Evolutionary conservation across 2,113 vertebrate species (phyloP).

Genomic region (Aspidoscelis tigris): DNA sequence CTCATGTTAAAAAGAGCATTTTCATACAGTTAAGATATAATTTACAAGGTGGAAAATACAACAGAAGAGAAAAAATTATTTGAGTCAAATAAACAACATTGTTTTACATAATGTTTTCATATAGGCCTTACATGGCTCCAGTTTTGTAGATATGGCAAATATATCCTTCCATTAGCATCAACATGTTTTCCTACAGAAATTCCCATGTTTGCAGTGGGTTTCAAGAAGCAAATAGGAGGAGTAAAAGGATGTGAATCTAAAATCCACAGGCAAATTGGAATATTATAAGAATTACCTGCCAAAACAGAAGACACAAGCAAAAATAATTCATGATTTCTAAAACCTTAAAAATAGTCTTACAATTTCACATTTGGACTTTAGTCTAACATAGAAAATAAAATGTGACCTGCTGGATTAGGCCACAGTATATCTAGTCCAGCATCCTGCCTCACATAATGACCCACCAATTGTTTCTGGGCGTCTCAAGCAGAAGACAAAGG

Average conservation of each 20-base stretch:
- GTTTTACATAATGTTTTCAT: background rate
- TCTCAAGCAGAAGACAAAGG: no score
- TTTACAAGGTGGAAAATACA: background rate
- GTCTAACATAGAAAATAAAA: no score
- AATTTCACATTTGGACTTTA: no score
- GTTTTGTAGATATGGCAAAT: conserved; percentile 89
- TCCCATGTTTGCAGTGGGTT: conserved; percentile 89
- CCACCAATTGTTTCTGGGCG: no score
- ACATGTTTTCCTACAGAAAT: conserved; percentile 92
- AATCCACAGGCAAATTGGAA: conserved; percentile 92
- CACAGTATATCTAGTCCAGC: no score
- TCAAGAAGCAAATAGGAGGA: conserved; percentile 92
- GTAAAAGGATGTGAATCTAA: conserved; percentile 96
- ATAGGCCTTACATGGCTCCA: conserved; percentile 90
- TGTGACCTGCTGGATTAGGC: no score
- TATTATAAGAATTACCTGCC: conserved; percentile 89
- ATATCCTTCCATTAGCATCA: conserved; percentile 86
- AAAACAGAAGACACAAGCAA: conserved; percentile 62
- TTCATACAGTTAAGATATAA: background rate
- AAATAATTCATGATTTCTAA: no score
- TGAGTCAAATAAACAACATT: background rate
- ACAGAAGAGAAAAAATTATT: background rate
- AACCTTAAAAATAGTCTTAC: no score
- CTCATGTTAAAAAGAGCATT: background rate
- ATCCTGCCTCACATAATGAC: no score